These are phyloP conservation scores for Oryzias sinensis DNA, from an alignment of 2,797 vertebrate species.

Conservation along the genomic window DNA sequence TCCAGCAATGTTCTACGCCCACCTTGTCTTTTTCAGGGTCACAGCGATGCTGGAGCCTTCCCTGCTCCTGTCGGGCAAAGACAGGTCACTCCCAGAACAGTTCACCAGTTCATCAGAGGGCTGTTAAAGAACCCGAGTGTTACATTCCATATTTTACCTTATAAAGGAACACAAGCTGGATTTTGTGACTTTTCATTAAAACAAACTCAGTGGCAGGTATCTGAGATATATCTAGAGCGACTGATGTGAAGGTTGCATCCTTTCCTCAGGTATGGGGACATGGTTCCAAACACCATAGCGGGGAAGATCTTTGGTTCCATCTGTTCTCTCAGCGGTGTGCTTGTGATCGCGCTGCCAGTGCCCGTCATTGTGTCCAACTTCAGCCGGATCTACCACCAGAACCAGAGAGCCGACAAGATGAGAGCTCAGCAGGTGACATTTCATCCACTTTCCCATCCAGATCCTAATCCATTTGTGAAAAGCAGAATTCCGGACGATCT, in stretches of 20 bases:
- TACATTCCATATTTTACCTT: no score
- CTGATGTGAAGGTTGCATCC: background rate
- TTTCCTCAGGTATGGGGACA: conserved; percentile 85
- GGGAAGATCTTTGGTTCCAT: conserved; percentile 94
- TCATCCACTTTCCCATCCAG: background rate
- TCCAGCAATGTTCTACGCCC: no score
- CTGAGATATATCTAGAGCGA: background rate
- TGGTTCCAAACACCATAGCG: conserved; percentile 90
- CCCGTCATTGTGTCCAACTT: conserved; percentile 93
- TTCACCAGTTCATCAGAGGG: no score
- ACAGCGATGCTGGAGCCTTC: no score
- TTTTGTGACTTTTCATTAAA: background rate
- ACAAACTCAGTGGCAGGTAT: background rate
- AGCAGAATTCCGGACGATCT: no score
- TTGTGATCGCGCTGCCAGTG: conserved; percentile 89
- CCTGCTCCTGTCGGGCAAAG: no score
- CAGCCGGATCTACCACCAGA: conserved; percentile 92
- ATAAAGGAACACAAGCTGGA: no score
- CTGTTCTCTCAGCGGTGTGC: conserved; percentile 88
- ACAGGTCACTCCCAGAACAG: no score
- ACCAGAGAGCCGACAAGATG: conserved; percentile 88
- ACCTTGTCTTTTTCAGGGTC: no score
- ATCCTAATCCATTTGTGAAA: background rate
- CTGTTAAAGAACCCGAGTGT: no score
- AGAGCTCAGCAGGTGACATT: conserved; percentile 70